Evolutionary conservation across 2,113 vertebrate species (phyloP).

Genomic region (Platysteira castanea): DNA sequence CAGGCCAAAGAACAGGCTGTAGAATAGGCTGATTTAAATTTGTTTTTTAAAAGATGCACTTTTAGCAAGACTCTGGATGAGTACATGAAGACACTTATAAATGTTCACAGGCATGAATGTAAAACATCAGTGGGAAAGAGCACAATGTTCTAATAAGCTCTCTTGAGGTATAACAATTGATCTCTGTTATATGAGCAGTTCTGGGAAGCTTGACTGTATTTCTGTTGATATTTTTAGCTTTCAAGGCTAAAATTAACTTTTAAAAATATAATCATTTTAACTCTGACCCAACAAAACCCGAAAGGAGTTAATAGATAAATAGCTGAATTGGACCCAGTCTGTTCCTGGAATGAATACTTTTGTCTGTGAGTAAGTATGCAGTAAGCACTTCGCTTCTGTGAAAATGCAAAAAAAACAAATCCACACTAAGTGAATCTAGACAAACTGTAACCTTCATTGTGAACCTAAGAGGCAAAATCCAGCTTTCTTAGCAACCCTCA

Average conservation of each 20-base stretch:
- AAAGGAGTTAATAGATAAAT: neutral
- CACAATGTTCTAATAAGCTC: neutral
- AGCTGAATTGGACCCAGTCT: neutral
- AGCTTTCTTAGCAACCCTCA: neutral
- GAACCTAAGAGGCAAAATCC: neutral
- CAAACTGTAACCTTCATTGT: neutral
- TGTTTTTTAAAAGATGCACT: neutral
- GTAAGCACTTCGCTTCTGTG: neutral
- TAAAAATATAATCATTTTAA: neutral
- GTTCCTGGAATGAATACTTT: neutral
- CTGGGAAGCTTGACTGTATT: neutral
- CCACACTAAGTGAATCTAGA: neutral
- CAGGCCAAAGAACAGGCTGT: neutral
- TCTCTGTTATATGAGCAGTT: neutral
- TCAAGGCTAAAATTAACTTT: neutral
- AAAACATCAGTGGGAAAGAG: neutral
- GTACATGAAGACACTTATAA: neutral
- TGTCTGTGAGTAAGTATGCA: neutral
- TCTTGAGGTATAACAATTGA: neutral
- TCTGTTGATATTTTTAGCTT: neutral
- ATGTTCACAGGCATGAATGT: neutral
- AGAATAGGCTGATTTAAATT: neutral
- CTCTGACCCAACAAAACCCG: neutral
- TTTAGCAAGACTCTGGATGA: neutral
- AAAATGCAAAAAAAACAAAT: neutral